A percentile compares a stretch with the other conserved stretches of the same genome.
These are phyloP conservation scores for Microplitis demolitor DNA, from an alignment of 1,140 invertebrate genomes.

Conservation along the genomic window DNA sequence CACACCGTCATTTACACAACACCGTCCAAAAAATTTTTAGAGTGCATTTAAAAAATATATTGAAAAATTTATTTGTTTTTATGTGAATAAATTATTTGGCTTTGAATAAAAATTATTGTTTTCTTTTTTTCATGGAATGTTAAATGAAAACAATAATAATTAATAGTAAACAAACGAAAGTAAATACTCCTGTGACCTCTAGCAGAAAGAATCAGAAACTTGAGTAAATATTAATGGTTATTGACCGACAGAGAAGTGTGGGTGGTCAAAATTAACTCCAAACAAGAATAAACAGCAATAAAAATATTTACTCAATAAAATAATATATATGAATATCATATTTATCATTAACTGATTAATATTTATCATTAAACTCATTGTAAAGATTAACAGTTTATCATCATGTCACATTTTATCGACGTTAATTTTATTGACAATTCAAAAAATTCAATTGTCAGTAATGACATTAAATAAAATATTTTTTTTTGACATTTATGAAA, in stretches of 20 bases:
- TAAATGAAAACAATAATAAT: neutral
- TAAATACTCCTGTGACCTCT: conserved; percentile 4
- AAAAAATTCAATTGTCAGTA: neutral
- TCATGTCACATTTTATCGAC: neutral
- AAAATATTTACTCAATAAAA: neutral
- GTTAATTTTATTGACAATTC: neutral
- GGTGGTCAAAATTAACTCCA: neutral
- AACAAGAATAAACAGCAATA: neutral
- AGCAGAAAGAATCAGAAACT: neutral
- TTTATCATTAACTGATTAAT: no score
- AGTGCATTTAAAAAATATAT: no score
- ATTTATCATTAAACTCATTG: no score
- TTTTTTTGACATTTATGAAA: no score
- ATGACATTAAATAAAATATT: no score
- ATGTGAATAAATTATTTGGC: no score
- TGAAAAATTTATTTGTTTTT: no score
- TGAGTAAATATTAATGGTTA: neutral
- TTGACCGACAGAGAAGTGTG: conserved; percentile 7
- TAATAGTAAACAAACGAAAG: neutral
- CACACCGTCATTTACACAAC: no score
- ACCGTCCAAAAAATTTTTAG: no score
- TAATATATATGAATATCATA: neutral
- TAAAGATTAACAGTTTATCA: no score
- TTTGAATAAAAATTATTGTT: no score
- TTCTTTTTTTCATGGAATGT: no score